A percentile compares a stretch with the other conserved stretches of the same genome.
Evolutionary conservation across 2,113 vertebrate genomes (phyloP).

Genomic region (Hiodon alosoides): DNA sequence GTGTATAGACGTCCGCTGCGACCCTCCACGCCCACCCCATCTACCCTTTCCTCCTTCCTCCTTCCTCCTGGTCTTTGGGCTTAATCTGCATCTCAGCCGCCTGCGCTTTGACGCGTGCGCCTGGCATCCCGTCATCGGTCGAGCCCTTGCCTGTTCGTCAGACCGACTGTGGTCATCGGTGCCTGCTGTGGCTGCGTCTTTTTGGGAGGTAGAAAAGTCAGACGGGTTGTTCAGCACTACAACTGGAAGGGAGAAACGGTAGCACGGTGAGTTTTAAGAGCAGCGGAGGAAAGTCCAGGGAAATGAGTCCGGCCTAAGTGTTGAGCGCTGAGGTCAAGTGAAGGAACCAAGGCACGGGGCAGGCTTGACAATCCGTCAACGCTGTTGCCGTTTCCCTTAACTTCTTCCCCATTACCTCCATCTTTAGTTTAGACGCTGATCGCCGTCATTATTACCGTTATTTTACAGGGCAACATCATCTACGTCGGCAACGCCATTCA

Average conservation of each 20-base stretch:
- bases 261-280: not conserved
- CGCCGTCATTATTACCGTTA: too few relatives aligned
- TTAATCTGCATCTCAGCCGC: too few relatives aligned
- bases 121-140: not conserved
- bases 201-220: too few relatives aligned
- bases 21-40: conserved; percentile 22
- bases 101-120: too few relatives aligned
- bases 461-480: too few relatives aligned
- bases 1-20: conserved; percentile 12
- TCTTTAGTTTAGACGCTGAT: too few relatives aligned
- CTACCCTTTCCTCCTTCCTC: too few relatives aligned
- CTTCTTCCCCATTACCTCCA: too few relatives aligned
- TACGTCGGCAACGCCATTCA: too few relatives aligned
- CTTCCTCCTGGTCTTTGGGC: too few relatives aligned
- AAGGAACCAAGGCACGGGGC: not conserved
- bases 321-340: not conserved
- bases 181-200: not conserved
- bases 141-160: not conserved
- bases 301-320: not conserved
- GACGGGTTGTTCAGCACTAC: not conserved
- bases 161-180: not conserved
- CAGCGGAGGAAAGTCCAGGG: not conserved
- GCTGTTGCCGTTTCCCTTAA: too few relatives aligned
- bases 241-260: not conserved
- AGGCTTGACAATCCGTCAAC: not conserved